Conservation (phyloP, 2,797 vertebrate species). For the Bothrops alternatus region DNA sequence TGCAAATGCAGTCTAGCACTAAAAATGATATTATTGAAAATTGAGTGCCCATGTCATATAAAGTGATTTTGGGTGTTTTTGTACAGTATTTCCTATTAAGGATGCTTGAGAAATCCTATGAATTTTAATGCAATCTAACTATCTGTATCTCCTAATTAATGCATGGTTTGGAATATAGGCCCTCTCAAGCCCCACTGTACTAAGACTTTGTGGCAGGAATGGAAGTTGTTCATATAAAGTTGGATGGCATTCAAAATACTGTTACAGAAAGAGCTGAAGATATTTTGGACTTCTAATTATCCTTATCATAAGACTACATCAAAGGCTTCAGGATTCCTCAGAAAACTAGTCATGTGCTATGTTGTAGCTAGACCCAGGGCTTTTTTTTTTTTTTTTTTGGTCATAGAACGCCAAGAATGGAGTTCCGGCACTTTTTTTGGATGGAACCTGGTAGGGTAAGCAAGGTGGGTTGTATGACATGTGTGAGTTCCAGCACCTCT, state of each 20-base stretch:
- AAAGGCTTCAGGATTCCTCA: neutral
- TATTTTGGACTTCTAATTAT: neutral
- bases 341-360: neutral
- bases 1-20: neutral
- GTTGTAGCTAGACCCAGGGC: neutral
- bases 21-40: neutral
- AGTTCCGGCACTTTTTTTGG: no score
- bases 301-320: neutral
- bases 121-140: neutral
- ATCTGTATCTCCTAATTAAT: neutral
- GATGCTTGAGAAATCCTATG: neutral
- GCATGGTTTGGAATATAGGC: neutral
- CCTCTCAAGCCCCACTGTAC: neutral
- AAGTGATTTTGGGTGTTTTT: neutral
- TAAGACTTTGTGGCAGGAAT: neutral
- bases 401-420: no score
- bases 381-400: no score
- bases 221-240: neutral
- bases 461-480: no score
- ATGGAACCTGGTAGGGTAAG: no score
- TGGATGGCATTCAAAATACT: neutral
- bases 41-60: neutral
- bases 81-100: neutral
- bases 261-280: neutral
- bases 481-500: no score